phyloP scores from a whole-genome alignment of 2,113 vertebrate genomes.

The Orthonyx spaldingii region DNA sequence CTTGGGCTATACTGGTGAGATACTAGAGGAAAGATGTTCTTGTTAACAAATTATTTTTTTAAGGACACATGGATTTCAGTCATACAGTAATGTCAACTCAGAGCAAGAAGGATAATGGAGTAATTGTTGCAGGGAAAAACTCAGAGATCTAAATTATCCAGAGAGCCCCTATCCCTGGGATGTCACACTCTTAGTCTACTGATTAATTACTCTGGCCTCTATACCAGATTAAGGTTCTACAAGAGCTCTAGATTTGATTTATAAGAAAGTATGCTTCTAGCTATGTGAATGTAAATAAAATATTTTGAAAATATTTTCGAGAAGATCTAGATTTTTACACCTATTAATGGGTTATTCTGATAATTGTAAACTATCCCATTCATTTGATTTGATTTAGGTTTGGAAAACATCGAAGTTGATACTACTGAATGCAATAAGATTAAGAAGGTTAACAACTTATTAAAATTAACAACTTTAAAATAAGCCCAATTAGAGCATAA shows the following conservation, averaged over 20 bases:
- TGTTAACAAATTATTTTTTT: neutral
- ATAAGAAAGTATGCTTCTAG: neutral
- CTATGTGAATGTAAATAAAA: neutral
- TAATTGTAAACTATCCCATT: neutral
- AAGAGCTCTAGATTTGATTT: neutral
- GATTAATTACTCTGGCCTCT: slow-evolving; percentile 11
- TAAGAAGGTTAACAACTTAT: neutral
- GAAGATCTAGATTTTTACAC: neutral
- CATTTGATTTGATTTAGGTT: neutral
- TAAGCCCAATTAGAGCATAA: neutral
- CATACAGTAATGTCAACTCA: neutral
- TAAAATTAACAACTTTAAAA: neutral
- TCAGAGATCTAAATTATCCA: neutral
- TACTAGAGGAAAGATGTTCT: neutral
- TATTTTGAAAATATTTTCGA: neutral
- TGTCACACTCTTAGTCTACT: neutral
- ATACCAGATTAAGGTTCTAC: neutral
- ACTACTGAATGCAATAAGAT: neutral
- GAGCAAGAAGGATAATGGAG: neutral
- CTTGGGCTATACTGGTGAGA: neutral
- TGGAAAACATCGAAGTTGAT: neutral
- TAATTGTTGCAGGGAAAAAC: neutral
- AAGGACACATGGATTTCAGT: neutral
- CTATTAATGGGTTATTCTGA: neutral
- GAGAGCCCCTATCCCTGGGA: neutral